A percentile compares a stretch with the other conserved stretches of the same genome.
Evolutionary conservation across 2,113 vertebrate species (phyloP).

Genomic region (Eubucco bourcierii): DNA sequence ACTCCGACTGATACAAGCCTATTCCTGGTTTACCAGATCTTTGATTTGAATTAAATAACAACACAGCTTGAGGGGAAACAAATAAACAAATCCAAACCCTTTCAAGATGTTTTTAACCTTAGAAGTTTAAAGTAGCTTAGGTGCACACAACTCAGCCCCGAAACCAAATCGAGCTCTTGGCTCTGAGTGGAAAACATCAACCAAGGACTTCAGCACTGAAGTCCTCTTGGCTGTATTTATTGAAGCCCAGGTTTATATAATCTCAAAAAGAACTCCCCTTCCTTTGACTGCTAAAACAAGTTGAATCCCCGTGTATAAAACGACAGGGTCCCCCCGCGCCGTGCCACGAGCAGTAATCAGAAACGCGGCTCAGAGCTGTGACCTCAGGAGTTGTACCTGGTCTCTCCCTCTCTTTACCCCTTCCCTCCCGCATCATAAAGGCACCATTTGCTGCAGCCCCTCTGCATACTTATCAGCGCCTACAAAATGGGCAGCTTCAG

Average conservation of each 20-base stretch:
- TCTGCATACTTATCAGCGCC: background rate
- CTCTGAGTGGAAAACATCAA: background rate
- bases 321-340: fast-evolving
- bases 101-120: background rate
- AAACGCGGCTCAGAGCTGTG: fast-evolving
- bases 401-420: background rate
- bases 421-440: background rate
- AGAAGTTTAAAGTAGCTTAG: background rate
- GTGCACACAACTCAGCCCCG: background rate
- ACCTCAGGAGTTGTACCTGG: background rate
- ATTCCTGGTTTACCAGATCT: background rate
- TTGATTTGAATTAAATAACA: background rate
- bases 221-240: background rate
- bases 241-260: background rate
- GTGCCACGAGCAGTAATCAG: background rate
- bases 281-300: background rate
- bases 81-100: background rate
- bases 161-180: background rate
- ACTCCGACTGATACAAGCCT: background rate
- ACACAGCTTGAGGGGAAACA: fast-evolving
- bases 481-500: background rate
- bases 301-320: background rate
- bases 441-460: background rate
- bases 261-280: background rate
- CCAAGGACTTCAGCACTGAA: background rate